Evolutionary conservation across 2,797 vertebrate genomes (phyloP), one percentile per base, ranked within the genome.

Genomic region (Dermochelys coriacea): DNA sequence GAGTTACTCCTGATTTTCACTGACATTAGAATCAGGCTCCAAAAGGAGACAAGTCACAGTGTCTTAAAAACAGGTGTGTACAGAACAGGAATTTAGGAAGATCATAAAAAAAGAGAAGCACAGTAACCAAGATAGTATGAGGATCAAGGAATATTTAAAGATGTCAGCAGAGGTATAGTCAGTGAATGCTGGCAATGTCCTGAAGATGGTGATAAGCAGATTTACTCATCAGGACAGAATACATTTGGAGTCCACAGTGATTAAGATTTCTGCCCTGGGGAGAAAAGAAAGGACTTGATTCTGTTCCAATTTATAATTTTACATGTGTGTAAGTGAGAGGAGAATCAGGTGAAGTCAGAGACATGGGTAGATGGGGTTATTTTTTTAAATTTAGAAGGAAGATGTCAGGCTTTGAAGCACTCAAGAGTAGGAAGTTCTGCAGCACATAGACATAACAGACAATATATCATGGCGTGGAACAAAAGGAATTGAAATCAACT

Each of bases 51-150:
- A 90, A 87, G 49, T 82, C 61, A 64, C 86, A 91, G 93, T 51
- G 87, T 82, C 91, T 94, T 93, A 84, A 97, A 9, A 59, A 55
- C 94, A 96, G 95, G 96, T 94, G 94, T 88, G 82, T 89, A 92
- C 68, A 82, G 91, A 96, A 94, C 93, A 93, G 93, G 54, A 97
- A 91, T 74, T 45, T 94, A 87, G 64, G 92, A 96, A 91, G 41
- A 16, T 75, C 74, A 37, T 45, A 94, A 79, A 94, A 21, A 93
- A 88, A 74, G 90, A 94, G 74, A 55, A 96, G 27, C 82, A 84
- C 51, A 92, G 54, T 92, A 92, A 94, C 89, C 90, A 91, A 55
- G 37, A 59, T 87, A 64, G 84, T 55, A 90, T 88, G 91, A 77
- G 84, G 52, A 93, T 78, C 84, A 88, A 90, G 64, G 87, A 51